phyloP scores from a whole-genome alignment of 2,797 vertebrate genomes.

The Cyprinella venusta region DNA sequence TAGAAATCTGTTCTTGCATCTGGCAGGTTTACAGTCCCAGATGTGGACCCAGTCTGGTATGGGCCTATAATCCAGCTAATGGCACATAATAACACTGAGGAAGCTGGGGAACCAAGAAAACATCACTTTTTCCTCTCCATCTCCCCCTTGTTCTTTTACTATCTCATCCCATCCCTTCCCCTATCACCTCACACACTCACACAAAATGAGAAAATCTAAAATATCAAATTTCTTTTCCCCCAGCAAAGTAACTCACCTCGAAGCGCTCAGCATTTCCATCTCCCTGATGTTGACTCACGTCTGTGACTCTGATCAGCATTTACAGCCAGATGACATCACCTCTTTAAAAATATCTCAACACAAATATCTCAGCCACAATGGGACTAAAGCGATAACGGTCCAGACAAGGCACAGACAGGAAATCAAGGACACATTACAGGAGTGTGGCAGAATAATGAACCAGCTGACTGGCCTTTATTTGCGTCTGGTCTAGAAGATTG shows the following conservation, averaged over 20 bases:
- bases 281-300: conserved; percentile 59
- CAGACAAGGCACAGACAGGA: conserved; percentile 48
- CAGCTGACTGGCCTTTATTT: conserved; percentile 21
- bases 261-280: conserved; percentile 53
- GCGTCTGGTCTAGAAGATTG: conserved; percentile 6
- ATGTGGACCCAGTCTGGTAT: conserved; percentile 53
- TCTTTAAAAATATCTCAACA: conserved; percentile 59
- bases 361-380: conserved; percentile 29
- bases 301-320: conserved; percentile 58
- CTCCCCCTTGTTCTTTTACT: conserved; percentile 18
- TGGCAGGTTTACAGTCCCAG: conserved; percentile 59
- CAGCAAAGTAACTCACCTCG: conserved; percentile 51
- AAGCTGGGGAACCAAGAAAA: conserved; percentile 53
- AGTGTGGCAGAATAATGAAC: conserved; percentile 25
- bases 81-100: conserved; percentile 62
- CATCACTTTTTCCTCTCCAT: conserved; percentile 47
- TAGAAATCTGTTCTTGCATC: conserved; percentile 57
- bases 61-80: conserved; percentile 64
- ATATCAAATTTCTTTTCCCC: conserved; percentile 14
- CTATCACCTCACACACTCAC: conserved; percentile 33
- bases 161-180: conserved; percentile 40
- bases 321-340: conserved; percentile 61
- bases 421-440: conserved; percentile 32
- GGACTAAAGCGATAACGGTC: conserved; percentile 28
- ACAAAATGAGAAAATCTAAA: conserved; percentile 18